A percentile compares a stretch with the other conserved stretches of the same genome.
Conservation (phyloP, 92 coral and sea anemone species). For the Heteractis magnifica region DNA sequence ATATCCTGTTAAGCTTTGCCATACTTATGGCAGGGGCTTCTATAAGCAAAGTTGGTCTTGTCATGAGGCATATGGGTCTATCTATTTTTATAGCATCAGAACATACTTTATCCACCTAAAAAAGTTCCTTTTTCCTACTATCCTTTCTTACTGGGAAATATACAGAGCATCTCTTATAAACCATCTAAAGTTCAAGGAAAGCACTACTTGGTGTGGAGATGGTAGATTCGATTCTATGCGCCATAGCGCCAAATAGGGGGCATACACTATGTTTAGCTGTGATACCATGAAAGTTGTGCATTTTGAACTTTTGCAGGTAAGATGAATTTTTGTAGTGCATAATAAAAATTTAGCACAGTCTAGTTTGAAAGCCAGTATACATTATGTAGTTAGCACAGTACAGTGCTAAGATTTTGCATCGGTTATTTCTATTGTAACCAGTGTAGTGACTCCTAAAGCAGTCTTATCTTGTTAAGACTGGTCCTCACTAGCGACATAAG, state of each 20-base stretch:
- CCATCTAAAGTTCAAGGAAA: slow-evolving; percentile 9
- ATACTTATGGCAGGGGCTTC: slow-evolving; percentile 50
- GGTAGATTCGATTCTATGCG: slow-evolving; percentile 65
- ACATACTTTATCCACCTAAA: slow-evolving; percentile 60
- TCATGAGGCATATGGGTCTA: slow-evolving; percentile 54
- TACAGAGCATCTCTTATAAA: slow-evolving; percentile 27
- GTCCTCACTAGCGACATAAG: too few species aligned
- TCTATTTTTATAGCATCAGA: slow-evolving; percentile 33
- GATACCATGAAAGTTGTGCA: slow-evolving; percentile 37
- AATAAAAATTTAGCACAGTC: too few species aligned
- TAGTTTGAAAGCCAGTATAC: too few species aligned
- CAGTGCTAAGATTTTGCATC: too few species aligned
- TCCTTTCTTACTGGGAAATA: slow-evolving; percentile 48
- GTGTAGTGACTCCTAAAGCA: too few species aligned
- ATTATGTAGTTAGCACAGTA: too few species aligned
- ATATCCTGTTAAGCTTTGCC: slow-evolving; percentile 46
- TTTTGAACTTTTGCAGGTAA: slow-evolving; percentile 58
- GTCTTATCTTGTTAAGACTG: too few species aligned
- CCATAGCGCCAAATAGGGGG: slow-evolving; percentile 56
- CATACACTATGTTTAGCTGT: slow-evolving; percentile 45
- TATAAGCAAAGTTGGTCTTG: slow-evolving; percentile 36
- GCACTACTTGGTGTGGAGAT: slow-evolving; percentile 52
- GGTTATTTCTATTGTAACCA: too few species aligned
- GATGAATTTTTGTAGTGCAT: too few species aligned
- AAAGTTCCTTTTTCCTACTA: slow-evolving; percentile 47